Conservation (phyloP, 2,888 invertebrate genomes). For the Andrena marginata region DNA sequence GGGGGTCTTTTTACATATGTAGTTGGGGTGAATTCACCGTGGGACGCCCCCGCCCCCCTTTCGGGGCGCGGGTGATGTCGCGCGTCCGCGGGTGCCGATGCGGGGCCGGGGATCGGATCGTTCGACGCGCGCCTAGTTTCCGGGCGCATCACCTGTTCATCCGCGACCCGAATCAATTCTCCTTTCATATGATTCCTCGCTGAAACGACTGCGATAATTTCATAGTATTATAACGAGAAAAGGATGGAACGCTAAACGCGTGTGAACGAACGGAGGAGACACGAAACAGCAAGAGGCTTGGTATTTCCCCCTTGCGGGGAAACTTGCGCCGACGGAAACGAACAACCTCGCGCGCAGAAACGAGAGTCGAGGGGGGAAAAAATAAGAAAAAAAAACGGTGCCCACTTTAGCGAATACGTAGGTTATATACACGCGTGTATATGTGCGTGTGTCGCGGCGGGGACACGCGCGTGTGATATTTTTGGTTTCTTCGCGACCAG, state of each 20-base stretch:
- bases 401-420: conserved; percentile 20
- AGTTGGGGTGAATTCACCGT: conserved; percentile 20
- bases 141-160: conserved; percentile 49
- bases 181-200: conserved; percentile 67
- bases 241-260: conserved; percentile 29
- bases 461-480: conserved; percentile 58
- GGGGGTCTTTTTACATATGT: conserved; percentile 27
- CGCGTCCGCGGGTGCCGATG: neutral
- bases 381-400: neutral
- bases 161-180: conserved; percentile 39
- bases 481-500: conserved; percentile 57
- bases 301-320: conserved; percentile 63
- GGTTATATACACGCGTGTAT: conserved; percentile 29
- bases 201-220: conserved; percentile 72
- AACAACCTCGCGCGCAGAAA: conserved; percentile 2
- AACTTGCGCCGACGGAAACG: conserved; percentile 13
- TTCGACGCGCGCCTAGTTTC: conserved; percentile 45
- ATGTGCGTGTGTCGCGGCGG: conserved; percentile 30
- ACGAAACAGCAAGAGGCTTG: conserved; percentile 57
- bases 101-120: conserved; percentile 42
- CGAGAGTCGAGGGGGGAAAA: neutral
- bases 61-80: neutral
- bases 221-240: conserved; percentile 71
- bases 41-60: neutral
- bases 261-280: conserved; percentile 43